phyloP scores from a whole-genome alignment of 1,140 invertebrate genomes.

The Drosophila repletoides region DNA sequence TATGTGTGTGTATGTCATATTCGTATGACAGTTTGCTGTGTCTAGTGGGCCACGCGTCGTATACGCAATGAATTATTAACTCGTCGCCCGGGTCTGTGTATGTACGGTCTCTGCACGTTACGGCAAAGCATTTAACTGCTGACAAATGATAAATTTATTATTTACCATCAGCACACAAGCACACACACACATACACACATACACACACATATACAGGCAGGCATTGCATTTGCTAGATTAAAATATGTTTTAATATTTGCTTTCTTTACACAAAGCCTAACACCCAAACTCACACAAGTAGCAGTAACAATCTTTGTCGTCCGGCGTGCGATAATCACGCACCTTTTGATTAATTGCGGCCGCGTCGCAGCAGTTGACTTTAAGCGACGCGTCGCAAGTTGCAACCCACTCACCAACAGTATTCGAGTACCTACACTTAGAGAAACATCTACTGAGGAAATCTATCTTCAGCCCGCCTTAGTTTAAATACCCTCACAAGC shows the following conservation, averaged over 20 bases:
- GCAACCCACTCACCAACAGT: no score
- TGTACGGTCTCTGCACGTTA: constrained; percentile 37
- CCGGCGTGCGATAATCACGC: constrained; percentile 63
- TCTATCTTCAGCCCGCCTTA: no score
- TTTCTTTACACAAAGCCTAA: constrained; percentile 40
- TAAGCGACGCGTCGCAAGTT: constrained; percentile 18
- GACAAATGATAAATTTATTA: constrained; percentile 81
- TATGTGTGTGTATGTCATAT: constrained; percentile 52
- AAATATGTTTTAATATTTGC: constrained; percentile 81
- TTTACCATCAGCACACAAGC: constrained; percentile 59
- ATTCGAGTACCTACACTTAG: no score
- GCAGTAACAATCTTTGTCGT: constrained; percentile 30
- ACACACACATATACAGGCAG: constrained; percentile 5
- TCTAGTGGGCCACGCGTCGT: constrained; percentile 68
- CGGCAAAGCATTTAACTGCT: constrained; percentile 73
- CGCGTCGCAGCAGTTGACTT: constrained; percentile 44
- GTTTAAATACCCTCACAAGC: no score
- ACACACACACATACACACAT: constrained; percentile 1
- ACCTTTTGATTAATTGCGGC: constrained; percentile 74
- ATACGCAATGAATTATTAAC: constrained; percentile 81
- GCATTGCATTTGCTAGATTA: constrained; percentile 73
- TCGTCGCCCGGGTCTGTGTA: constrained; percentile 56
- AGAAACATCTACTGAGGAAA: no score
- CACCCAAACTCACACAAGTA: constrained; percentile 21
- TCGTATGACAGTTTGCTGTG: constrained; percentile 70